Evolutionary conservation across 2,113 vertebrate species (phyloP).

Genomic region (Malurus melanocephalus): DNA sequence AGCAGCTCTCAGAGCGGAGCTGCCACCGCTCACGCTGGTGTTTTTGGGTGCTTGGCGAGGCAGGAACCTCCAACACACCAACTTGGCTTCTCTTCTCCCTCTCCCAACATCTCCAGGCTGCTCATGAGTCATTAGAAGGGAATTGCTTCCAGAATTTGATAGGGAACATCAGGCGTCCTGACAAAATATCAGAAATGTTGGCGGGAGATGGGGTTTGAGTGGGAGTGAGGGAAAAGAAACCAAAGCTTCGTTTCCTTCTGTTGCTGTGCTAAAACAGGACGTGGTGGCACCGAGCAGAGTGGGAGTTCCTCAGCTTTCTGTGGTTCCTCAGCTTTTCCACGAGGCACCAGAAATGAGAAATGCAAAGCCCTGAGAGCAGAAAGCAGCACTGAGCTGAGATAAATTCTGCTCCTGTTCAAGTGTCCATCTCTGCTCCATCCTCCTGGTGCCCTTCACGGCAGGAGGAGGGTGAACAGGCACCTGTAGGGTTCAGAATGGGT

Average conservation of each 20-base stretch:
- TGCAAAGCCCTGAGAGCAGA: neutral
- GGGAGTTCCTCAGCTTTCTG: neutral
- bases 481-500: neutral
- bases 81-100: neutral
- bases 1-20: neutral
- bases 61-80: neutral
- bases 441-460: neutral
- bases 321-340: neutral
- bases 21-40: accelerated
- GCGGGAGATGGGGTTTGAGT: neutral
- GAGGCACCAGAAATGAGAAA: neutral
- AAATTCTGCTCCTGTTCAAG: neutral
- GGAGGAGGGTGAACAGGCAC: neutral
- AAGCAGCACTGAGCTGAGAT: neutral
- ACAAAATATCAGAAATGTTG: accelerated
- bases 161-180: neutral
- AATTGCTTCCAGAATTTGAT: neutral
- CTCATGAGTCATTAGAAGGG: neutral
- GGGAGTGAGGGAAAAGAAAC: neutral
- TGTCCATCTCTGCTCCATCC: neutral
- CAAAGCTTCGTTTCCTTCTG: neutral
- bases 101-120: neutral
- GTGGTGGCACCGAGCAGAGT: accelerated
- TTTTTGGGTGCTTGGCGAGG: neutral
- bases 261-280: neutral